A percentile compares a stretch with the other conserved stretches of the same genome.
These are phyloP conservation scores for Columba janthina DNA, from an alignment of 2,113 vertebrate species.

Conservation along the genomic window DNA sequence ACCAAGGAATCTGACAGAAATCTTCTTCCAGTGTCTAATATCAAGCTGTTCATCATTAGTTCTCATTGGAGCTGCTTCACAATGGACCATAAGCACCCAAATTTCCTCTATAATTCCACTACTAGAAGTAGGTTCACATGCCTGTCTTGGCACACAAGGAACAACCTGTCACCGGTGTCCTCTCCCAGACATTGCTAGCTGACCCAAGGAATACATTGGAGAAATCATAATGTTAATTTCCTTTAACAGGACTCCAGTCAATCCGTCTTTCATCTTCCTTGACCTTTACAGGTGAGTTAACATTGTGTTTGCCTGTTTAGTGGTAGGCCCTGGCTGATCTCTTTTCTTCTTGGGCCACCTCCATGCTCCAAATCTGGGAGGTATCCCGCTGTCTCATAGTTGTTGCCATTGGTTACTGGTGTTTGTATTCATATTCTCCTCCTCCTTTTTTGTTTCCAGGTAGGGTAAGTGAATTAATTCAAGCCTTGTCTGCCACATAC, in stretches of 20 bases:
- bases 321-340: not conserved
- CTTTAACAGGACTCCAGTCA: not conserved
- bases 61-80: not conserved
- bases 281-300: not conserved
- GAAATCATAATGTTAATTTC: not conserved
- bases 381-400: not conserved
- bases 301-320: not conserved
- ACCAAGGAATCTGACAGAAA: not conserved
- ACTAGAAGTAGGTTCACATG: not conserved
- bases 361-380: not conserved
- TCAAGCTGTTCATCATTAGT: not conserved
- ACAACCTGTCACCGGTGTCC: not conserved
- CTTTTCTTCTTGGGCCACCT: not conserved
- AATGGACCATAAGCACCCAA: not conserved
- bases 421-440: not conserved
- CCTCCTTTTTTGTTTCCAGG: not conserved
- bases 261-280: not conserved
- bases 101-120: not conserved
- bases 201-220: not conserved
- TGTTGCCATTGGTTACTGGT: not conserved
- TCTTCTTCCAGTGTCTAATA: not conserved
- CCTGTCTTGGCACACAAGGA: not conserved
- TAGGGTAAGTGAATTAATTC: not conserved
- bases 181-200: not conserved
- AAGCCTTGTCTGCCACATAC: not conserved